Evolutionary conservation across 2,797 vertebrate genomes (phyloP), one percentile per base, ranked within the genome.

Genomic region (Prunella strophiata): DNA sequence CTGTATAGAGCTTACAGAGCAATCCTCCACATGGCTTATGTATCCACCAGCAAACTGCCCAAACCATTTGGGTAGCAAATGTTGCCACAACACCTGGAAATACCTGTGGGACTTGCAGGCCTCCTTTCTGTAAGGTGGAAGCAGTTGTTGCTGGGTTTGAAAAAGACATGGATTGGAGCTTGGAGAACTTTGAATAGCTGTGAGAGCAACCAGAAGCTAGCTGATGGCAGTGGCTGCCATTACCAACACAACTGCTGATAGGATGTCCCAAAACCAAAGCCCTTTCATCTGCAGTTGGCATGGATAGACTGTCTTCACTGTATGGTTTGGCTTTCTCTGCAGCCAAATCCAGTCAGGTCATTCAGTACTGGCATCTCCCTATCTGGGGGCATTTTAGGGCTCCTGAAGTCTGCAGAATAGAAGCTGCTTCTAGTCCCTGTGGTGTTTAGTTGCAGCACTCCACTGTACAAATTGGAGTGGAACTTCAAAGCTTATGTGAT

Each of bases 351-450:
- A 29, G 26, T n/a, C 45, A 55, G 40, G 11, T 40, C 19, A 5
- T 47, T 77, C 6, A 73, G n/a, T 29, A 8, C 17, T 71, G 40
- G 10, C 29, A 26, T 57, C 38, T 86, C 48, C 4, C n/a, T n/a
- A 0, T 58, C 15, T 66, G 1, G 1, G n/a, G 47, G 34, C 5
- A 4, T 45, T 80, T 80, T 48, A 52, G 22, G 30, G 30, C 47
- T 86, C 74, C 51, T 5, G 1, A 48, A 72, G 14, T 75, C 73
- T 52, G 51, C 13, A 9, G 10, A 78, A 68, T 25, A 13, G 15
- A 65, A 86, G 32, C 52, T 80, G 0, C 67, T 70, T 36, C 52
- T 80, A 2, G 13, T 75, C 30, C 11, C 59, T n/a, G 10, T 7
- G 27, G 59, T 76, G 48, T 30, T 89, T 57, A 40, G 38, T 71